Evolutionary conservation across 2,113 vertebrate species (phyloP).

Genomic region (Cryptomyrus ogoouensis): DNA sequence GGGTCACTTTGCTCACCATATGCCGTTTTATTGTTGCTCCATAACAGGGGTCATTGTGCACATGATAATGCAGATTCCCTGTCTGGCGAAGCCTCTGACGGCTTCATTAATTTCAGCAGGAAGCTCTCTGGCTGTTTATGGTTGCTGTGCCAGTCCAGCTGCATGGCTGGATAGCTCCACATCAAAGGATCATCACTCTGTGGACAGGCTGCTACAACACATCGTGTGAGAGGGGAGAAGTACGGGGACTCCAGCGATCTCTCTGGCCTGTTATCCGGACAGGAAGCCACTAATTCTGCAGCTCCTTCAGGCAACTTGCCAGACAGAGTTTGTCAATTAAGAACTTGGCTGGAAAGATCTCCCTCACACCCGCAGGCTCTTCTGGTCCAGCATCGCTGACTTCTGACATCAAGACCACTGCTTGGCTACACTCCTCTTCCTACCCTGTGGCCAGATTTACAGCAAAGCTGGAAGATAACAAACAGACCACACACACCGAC

Average conservation of each 20-base stretch:
- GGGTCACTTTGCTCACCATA: background rate
- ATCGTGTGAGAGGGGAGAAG: background rate
- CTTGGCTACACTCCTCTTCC: background rate
- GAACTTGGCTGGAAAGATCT: background rate
- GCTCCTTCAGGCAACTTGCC: background rate
- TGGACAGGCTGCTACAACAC: background rate
- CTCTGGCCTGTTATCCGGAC: background rate
- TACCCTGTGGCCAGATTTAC: background rate
- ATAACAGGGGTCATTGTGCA: background rate
- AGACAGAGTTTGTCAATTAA: background rate
- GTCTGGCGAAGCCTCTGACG: background rate
- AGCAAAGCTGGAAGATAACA: background rate
- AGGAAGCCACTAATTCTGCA: background rate
- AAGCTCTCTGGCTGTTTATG: background rate
- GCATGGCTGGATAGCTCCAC: background rate
- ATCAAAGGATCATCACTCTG: background rate
- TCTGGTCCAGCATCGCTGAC: background rate
- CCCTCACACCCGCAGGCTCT: background rate
- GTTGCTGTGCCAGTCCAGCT: background rate
- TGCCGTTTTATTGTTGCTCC: background rate
- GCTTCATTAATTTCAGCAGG: slow-evolving; percentile 4
- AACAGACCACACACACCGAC: background rate
- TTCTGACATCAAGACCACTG: background rate
- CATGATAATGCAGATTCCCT: background rate
- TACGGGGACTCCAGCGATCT: background rate